Percentiles rank a stretch among this genome's conserved stretches.
phyloP scores from a whole-genome alignment of 2,797 vertebrate species.

The Argyrosomus regius region DNA sequence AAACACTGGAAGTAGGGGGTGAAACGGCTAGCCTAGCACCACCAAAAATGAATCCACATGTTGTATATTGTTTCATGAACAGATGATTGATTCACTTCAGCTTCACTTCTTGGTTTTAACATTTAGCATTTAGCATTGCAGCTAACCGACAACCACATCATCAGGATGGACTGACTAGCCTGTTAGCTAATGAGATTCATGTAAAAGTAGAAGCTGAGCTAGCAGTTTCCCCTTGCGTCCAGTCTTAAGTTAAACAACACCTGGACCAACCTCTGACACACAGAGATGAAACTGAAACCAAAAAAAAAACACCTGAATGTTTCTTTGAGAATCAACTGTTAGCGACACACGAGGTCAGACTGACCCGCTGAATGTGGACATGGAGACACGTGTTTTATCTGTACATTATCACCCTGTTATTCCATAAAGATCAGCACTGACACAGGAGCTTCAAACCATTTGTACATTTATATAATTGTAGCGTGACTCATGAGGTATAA shows the following conservation, averaged over 20 bases:
- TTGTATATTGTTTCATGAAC: not conserved
- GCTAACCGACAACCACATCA: not conserved
- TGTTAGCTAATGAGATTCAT: not conserved
- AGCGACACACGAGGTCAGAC: slow-evolving; percentile 9
- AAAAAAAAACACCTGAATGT: slow-evolving; percentile 3
- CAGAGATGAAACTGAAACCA: not conserved
- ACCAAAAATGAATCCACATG: not conserved
- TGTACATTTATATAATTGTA: slow-evolving; percentile 8
- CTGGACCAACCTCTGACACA: not conserved
- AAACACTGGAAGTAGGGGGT: not conserved
- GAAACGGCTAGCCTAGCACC: not conserved
- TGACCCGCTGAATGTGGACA: slow-evolving; percentile 11
- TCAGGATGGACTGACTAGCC: not conserved
- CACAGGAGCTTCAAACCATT: not conserved
- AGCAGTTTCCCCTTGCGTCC: not conserved
- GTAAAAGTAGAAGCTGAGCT: not conserved
- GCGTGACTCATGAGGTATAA: slow-evolving; percentile 43
- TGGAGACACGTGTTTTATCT: slow-evolving; percentile 25
- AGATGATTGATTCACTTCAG: not conserved
- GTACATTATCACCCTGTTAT: slow-evolving; percentile 66
- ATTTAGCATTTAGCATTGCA: slow-evolving; percentile 13
- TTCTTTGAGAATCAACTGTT: slow-evolving; percentile 10
- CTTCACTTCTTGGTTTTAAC: slow-evolving; percentile 2
- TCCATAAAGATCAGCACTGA: slow-evolving; percentile 31
- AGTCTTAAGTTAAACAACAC: slow-evolving; percentile 19